Evolutionary conservation across 2,113 vertebrate species (phyloP), one percentile per base, ranked within the genome.

Genomic region (Perca flavescens): DNA sequence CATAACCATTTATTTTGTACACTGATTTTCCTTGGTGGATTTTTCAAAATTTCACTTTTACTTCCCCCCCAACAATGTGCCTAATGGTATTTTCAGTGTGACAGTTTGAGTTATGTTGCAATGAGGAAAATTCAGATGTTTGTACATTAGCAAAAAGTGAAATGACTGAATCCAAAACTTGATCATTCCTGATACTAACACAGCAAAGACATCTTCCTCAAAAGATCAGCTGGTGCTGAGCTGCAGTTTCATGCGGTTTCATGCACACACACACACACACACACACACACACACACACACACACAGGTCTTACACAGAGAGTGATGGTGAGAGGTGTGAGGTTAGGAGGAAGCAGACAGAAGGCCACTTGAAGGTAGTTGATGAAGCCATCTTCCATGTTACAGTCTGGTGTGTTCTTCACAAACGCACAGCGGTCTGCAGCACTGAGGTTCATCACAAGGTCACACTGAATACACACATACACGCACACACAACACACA

Each of bases 371-470:
- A 0, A 97, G 94, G 93, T 99, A 99, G 92, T 96, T 87, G 68
- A 99, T 91, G 91, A 97, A 99, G 52, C 98, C 97, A 0, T 95
- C 94, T n/a, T 89, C 92, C 53, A 86, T 81, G 14, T 9, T n/a
- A 91, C 98, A 99, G 95, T 99, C 97, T 0, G 95, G 89, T 2
- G 95, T 99, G 87, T 68, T 94, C 85, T 68, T 94, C 90, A 99
- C 57, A 61, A 99, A 99, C 12, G 28, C 21, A 68, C 98, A 99
- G 85, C 97, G 96, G 10, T 96, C 89, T 0, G 94, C 92, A 31
- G 77, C 85, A 36, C 95, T 97, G 78, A 86, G 79, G 66, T 90
- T 82, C 91, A 96, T 94, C 79, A 99, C 97, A 0, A 79, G 70
- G 58, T 95, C 94, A 65, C 98, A 99, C 98, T 99, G 84, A 53